Evolutionary conservation across 30 jellyfish, hydroid and myxozoan species (phyloP).

Genomic region (Nemopilema nomurai): DNA sequence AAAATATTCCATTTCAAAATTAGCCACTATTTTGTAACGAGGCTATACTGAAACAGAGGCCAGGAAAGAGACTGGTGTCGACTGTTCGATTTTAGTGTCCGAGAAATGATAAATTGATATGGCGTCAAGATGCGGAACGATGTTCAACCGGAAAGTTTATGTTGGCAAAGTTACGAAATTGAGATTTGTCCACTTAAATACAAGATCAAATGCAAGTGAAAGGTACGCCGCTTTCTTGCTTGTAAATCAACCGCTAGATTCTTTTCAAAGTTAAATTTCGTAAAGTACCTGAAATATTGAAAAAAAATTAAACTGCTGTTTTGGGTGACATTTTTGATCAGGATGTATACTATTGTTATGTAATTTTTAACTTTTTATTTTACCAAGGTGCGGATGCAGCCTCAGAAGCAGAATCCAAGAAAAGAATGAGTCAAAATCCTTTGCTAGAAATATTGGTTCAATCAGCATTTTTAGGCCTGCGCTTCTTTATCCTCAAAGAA

Average conservation of each 20-base stretch:
- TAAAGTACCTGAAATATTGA: neutral
- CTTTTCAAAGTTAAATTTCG: too few relatives aligned
- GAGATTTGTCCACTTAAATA: neutral
- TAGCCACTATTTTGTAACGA: neutral
- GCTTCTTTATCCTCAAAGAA: neutral
- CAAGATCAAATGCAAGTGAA: constrained; percentile 5
- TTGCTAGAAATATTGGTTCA: constrained; percentile 12
- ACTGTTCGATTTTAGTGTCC: constrained; percentile 6
- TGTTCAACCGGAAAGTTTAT: neutral
- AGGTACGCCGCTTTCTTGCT: constrained; percentile 1
- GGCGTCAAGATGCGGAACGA: constrained; percentile 55
- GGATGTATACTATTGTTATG: neutral
- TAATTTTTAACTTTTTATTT: too few relatives aligned
- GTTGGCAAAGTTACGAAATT: neutral
- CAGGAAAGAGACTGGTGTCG: neutral
- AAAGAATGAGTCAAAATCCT: neutral
- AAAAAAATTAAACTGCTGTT: neutral
- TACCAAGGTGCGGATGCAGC: constrained; percentile 22
- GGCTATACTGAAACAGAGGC: constrained; percentile 27
- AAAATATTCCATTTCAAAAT: neutral
- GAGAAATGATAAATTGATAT: constrained; percentile 22
- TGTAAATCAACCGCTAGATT: too few relatives aligned
- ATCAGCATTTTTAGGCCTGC: constrained; percentile 5
- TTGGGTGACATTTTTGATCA: too few relatives aligned
- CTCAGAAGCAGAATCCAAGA: constrained; percentile 13